Evolutionary conservation across 2,888 invertebrate genomes (phyloP), one percentile per base, ranked within the genome.

Genomic region (Trimorus sp.): DNA sequence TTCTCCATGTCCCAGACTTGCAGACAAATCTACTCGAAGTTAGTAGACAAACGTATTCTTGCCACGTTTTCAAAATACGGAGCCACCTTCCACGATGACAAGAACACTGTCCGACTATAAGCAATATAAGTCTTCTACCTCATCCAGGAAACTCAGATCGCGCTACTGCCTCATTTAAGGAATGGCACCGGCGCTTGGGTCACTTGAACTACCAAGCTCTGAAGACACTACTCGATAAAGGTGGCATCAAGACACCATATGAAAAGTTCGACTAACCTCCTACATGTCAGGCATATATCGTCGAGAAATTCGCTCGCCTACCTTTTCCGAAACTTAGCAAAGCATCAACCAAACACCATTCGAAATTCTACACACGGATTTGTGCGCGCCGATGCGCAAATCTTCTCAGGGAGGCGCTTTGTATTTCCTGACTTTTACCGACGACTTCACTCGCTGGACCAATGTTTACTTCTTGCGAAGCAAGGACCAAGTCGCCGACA

Each of bases 311-410:
- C 12, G 6, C n/a, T 6, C 48, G 48, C 6, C 48, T 48, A 12
- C 9, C 48, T 8, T 48, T 48, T 5, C 14, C 48, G 7, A 48
- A 48, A 48, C 48, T 7, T 5, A 12, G 12, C 9, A 1, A 8
- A 48, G 9, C 11, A n/a, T n/a, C 48, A 2, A 12, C 48, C 12
- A 53, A 5, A 15, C 53, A 15, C n/a, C 51, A 82, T 0, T 66
- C 26, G 26, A 78, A 8, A 73, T 82, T 11, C 42, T 84, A 2
- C 66, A 66, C 38, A 62, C 75, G 0, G 75, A 83, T n/a, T 16
- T 84, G 1, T 84, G 81, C 15, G 79, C 79, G 2, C 86, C 86
- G 0, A 84, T 86, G 82, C 49, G 82, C 11, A 40, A 70, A 0
- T 65, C 76, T 11, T 84, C 53, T 7, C 40, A 40, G 7, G 40